Evolutionary conservation across 37 sponge, comb jelly and placozoan species (phyloP).

Genomic region (Dysidea cf. avara): DNA sequence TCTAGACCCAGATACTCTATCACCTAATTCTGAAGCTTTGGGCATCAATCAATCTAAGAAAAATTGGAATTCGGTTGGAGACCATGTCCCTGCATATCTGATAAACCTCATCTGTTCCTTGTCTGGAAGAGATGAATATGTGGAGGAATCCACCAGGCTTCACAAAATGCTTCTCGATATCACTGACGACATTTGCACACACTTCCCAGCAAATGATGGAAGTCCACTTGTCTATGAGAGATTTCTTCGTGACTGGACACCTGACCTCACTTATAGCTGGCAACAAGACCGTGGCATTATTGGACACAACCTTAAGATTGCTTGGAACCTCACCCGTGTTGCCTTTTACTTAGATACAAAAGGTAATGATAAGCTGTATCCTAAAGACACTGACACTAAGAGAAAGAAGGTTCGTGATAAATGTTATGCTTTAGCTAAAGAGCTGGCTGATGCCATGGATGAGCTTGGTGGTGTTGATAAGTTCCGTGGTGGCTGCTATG

Average conservation of each 20-base stretch:
- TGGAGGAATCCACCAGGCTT: background rate
- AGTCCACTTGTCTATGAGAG: slow-evolving; percentile 8
- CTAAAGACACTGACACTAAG: background rate
- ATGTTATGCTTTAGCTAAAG: slow-evolving; percentile 2
- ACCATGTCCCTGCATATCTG: slow-evolving; percentile 23
- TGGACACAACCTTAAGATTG: slow-evolving; percentile 28
- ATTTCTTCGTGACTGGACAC: slow-evolving; percentile 29
- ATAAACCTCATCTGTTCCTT: slow-evolving; percentile 21
- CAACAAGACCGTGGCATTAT: slow-evolving; percentile 24
- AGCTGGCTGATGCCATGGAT: slow-evolving; percentile 24
- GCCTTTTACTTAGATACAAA: slow-evolving; percentile 16
- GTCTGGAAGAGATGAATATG: slow-evolving; percentile 8
- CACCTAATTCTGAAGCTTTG: background rate
- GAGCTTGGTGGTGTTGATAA: slow-evolving; percentile 18
- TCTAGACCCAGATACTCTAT: slow-evolving; percentile 17
- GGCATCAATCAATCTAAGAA: slow-evolving; percentile 6
- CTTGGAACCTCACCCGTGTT: slow-evolving; percentile 26
- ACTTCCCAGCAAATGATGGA: slow-evolving; percentile 13
- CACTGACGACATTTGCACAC: slow-evolving; percentile 4
- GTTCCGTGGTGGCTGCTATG: slow-evolving; percentile 20
- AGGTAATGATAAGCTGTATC: background rate
- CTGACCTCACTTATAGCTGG: slow-evolving; percentile 10
- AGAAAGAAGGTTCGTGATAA: background rate
- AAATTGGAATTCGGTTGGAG: slow-evolving; percentile 32
- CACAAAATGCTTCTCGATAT: slow-evolving; percentile 6